Base-by-base conservation (phyloP, 2,888 invertebrate genomes). In the Elmis aenea region DNA sequence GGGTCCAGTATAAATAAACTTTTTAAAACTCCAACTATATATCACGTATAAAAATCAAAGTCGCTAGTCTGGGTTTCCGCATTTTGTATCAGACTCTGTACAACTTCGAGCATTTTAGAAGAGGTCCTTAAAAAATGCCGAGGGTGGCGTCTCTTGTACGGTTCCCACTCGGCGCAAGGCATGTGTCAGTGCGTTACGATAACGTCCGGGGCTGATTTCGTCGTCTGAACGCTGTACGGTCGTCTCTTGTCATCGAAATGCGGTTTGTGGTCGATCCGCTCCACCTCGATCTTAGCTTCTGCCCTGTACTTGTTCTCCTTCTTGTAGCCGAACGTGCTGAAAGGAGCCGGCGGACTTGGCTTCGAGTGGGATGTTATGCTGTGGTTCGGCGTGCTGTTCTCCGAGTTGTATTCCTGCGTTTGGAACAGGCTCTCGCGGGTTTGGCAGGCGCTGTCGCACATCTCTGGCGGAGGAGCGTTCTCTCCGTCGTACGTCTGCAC, bases 191-290 rank as follows among this genome's bases (percentile, higher is more conserved):
- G 83, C 44, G 82, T 83, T 57, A 89, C 89, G 61, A 91, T 88
- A 57, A 91, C 90, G 67, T 91, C 91, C 28, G 90, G 90, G 1
- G 90, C 90, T 36, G 90, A 89, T 58, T 89, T 86, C 38, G 88
- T 87, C 36, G 89, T 88, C 62, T 89, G 83, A 38, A 81, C 81
- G 68, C 87, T 85, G 68, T 83, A 85, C 26, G 85, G 84, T 29
- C 83, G 71, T 23, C 77, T 71, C 52, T 52, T 54, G 8, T 52
- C 51, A 20, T 56, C 54, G 25, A 43, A 35, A 30, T 47, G 42
- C 16, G 46, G 34, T 25, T 45, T 42, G 12, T 40, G 31, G 20
- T 41, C 50, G 21, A 58, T 46, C 42, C 68, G 63, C 40, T 71
- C 70, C 63, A 79, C 71, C 52, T 78, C 77, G 45, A 79, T 78